Conservation (phyloP, 2,113 vertebrate species). For the Edolisoma coerulescens region DNA sequence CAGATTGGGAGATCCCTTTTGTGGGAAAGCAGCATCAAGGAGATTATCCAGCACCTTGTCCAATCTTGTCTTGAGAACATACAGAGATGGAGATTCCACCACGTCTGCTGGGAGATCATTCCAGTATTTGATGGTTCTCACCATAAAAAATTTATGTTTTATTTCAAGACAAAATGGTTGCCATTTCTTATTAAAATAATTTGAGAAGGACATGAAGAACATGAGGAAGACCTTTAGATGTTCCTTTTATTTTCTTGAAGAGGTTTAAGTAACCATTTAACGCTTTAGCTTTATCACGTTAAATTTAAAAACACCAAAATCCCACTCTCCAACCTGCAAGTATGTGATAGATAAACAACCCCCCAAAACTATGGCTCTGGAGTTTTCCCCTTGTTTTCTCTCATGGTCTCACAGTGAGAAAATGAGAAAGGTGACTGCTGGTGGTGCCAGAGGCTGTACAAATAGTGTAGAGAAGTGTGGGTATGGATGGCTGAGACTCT, state of each 20-base stretch:
- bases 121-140: background rate
- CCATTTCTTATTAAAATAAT: background rate
- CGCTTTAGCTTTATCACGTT: background rate
- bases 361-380: background rate
- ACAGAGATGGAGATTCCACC: background rate
- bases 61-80: background rate
- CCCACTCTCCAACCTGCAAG: background rate
- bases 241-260: background rate
- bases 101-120: accelerated
- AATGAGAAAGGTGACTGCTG: background rate
- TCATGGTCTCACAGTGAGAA: background rate
- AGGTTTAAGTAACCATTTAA: background rate
- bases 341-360: background rate
- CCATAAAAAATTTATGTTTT: background rate
- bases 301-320: background rate
- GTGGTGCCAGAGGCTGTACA: background rate
- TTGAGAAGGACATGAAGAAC: background rate
- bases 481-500: background rate
- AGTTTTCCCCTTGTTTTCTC: background rate
- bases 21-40: background rate
- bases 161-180: background rate
- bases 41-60: background rate
- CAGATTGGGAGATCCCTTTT: background rate
- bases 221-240: background rate
- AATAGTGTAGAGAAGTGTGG: background rate